Percentiles rank a stretch among this genome's conserved stretches.
phyloP scores from a whole-genome alignment of 2,113 vertebrate species.

The Carassius carassius region DNA sequence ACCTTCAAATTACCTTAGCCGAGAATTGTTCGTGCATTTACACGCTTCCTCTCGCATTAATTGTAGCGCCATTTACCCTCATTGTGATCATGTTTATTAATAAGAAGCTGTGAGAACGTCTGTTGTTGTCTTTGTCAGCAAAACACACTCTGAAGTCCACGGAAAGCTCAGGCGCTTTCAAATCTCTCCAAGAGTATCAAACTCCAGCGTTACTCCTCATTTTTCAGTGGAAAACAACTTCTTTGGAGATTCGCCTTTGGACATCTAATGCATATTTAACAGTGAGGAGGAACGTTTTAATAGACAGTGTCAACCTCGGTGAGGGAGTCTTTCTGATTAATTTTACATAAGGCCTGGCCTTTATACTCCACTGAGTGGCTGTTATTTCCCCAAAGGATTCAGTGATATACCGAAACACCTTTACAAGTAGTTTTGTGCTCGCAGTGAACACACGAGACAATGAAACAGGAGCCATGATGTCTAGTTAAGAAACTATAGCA shows the following conservation, averaged over 20 bases:
- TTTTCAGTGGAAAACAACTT: constrained; percentile 49
- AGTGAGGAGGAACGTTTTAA: constrained; percentile 43
- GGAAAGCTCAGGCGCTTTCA: constrained; percentile 44
- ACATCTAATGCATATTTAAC: constrained; percentile 57
- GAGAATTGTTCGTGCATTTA: constrained; percentile 34
- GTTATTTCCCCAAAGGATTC: constrained; percentile 46
- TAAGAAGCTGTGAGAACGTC: constrained; percentile 25
- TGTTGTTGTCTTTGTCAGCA: constrained; percentile 33
- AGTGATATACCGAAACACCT: constrained; percentile 38
- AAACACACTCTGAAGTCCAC: constrained; percentile 29
- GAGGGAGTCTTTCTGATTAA: constrained; percentile 47
- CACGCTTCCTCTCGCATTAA: constrained; percentile 35
- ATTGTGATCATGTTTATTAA: constrained; percentile 56
- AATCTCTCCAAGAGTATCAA: constrained; percentile 37
- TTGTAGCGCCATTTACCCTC: not conserved
- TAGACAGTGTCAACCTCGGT: constrained; percentile 48
- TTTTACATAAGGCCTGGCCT: constrained; percentile 51
- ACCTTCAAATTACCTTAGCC: constrained; percentile 36
- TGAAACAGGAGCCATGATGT: constrained; percentile 51
- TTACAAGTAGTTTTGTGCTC: constrained; percentile 40
- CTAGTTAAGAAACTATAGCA: constrained; percentile 49
- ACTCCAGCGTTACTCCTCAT: constrained; percentile 37
- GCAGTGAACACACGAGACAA: constrained; percentile 50
- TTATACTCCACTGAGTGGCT: constrained; percentile 32
- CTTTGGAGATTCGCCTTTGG: constrained; percentile 43